Evolutionary conservation across 2,888 invertebrate genomes (phyloP).

Genomic region (Unio pictorum): DNA sequence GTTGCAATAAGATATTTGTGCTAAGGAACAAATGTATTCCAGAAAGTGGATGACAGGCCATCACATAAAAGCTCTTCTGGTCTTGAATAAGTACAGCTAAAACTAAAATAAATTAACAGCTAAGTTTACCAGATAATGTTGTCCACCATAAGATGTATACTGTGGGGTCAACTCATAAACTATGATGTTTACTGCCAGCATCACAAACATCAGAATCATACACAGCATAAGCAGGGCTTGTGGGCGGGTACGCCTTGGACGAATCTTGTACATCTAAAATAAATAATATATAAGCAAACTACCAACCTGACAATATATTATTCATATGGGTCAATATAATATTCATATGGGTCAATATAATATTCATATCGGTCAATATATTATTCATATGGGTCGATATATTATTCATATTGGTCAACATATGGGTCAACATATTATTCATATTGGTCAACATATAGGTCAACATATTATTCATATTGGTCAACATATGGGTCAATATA

Average conservation of each 20-base stretch:
- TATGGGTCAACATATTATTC: too few species aligned
- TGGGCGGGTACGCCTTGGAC: conserved; percentile 68
- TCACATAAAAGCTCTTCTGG: not conserved
- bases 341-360: too few species aligned
- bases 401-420: too few species aligned
- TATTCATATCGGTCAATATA: too few species aligned
- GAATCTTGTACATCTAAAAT: conserved; percentile 70
- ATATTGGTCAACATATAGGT: too few species aligned
- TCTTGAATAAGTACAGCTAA: not conserved
- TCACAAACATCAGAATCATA: conserved; percentile 70
- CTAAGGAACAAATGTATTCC: conserved; percentile 1
- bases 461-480: too few species aligned
- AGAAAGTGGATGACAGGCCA: conserved; percentile 5
- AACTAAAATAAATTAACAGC: not conserved
- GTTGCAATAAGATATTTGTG: not conserved
- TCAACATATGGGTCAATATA: too few species aligned
- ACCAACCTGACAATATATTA: not conserved
- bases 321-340: too few species aligned
- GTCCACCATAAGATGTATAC: conserved; percentile 72
- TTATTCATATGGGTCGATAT: too few species aligned
- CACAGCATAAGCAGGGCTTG: conserved; percentile 71
- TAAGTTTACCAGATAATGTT: conserved; percentile 62
- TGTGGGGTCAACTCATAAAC: conserved; percentile 71
- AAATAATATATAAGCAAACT: conserved; percentile 1
- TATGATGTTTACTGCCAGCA: conserved; percentile 71